Base-by-base conservation (phyloP, 2,113 vertebrate genomes). In the Hydrochoerus hydrochaeris region DNA sequence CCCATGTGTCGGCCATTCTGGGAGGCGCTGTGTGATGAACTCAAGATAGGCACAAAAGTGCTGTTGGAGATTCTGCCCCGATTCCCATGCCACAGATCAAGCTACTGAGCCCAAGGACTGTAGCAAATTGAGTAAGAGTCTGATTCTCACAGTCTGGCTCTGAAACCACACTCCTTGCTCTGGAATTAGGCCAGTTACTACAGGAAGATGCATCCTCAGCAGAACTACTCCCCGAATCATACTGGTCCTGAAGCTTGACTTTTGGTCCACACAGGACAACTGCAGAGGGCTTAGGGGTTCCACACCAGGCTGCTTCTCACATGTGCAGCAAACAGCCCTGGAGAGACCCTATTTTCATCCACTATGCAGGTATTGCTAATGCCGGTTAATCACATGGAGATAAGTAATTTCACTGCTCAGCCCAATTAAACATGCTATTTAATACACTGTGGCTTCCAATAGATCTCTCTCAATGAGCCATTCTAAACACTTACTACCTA, bases 341-440 rank as follows among this genome's bases (percentile, higher is more conserved):
- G n/a, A 77, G 67, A 84, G 14, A 62, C 41, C 32, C 44, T 7
- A 12, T 41, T 49, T 35, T 13, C 71, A 30, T 22, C 28, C 5
- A 7, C 41, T 28, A 6, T 52, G 58, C 89, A 92, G n/a, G 63
- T 28, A 75, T 30, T 78, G 57, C 60, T 44, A 67, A 86, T 20
- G 44, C 77, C 22, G 54, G 41, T 26, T 88, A 67, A 91, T 86
- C 83, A 86, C 0, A 20, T 71, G 83, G 38, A 82, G 52, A 52
- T 78, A 89, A 83, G 52, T 32, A 35, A 92, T 41, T 77, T 46
- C 8, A 13, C 30, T 11, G 30, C 63, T 78, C 44, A 22, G 85
- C 85, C 75, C 93, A 88, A 81, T 90, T 90, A 88, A 93, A 94
- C 77, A 35, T 3, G 81, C 92, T 85, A 46, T 65, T 90, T 58